Evolutionary conservation across 2,797 vertebrate genomes (phyloP), one percentile per base, ranked within the genome.

Genomic region (Tapera naevia): DNA sequence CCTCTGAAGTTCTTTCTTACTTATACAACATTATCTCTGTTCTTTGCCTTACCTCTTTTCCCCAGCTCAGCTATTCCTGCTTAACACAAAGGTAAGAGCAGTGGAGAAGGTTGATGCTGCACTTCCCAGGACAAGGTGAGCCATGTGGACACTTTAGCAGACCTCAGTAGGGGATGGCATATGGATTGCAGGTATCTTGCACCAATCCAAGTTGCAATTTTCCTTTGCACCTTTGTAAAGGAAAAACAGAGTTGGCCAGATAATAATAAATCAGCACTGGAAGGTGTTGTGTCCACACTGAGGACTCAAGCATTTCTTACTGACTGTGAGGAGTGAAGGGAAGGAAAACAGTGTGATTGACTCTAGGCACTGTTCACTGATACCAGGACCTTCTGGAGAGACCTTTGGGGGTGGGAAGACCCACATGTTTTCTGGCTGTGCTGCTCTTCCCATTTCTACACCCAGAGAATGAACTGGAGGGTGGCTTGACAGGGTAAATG

Each of bases 401-500:
- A 10, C 7, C 6, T 89, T 69, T 4, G 4, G 3, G 2, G 8
- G 4, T 72, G 17, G 12, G 50, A 70, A 75, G 25, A 24, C 4
- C 13, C 30, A 66, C 24, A 30, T 0, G 3, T 21, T 33, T 86
- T 65, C 32, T 88, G 10, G 2, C 8, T 86, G 14, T 61, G 24
- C 19, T 61, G 13, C 23, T 64, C 5, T 75, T 86, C 75, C 39
- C 37, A 22, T 39, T 15, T 91, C n/a, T 6, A 25, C 24, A 17
- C 9, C 33, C 46, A 67, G 66, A 53, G 89, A 95, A 53, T 87
- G 91, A 94, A 93, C 18, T 78, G 60, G 48, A 95, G 50, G 58
- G 61, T 89, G 87, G 41, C 25, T 71, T 94, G 61, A 92, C 45
- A 75, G 22, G 28, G 48, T 91, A 96, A 93, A 64, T 74, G 30